These are phyloP conservation scores for Cantharis rustica DNA, from an alignment of 2,888 invertebrate species.

Conservation along the genomic window DNA sequence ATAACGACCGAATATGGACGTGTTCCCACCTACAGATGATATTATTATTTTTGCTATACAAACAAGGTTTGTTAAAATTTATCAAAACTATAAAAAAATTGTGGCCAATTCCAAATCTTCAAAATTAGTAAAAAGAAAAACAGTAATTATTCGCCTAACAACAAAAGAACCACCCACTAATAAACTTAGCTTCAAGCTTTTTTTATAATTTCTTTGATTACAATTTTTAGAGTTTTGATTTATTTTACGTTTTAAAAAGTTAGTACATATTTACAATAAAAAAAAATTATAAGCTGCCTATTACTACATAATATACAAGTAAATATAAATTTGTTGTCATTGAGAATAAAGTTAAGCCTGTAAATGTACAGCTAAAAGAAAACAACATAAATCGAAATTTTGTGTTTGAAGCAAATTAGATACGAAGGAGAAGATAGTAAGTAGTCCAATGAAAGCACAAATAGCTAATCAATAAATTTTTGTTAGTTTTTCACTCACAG, in stretches of 20 bases:
- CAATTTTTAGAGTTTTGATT: not conserved
- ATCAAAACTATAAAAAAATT: not conserved
- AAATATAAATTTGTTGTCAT: not conserved
- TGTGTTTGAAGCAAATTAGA: not conserved
- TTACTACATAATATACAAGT: not conserved
- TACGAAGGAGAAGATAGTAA: not conserved
- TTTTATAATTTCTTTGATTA: not conserved
- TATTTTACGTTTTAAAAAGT: not conserved
- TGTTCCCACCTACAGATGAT: not conserved
- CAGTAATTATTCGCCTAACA: not conserved
- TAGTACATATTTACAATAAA: not conserved
- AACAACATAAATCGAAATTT: not conserved
- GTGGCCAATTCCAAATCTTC: not conserved
- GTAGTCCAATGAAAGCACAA: not conserved
- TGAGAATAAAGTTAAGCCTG: not conserved
- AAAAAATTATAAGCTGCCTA: not conserved
- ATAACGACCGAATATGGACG: conserved; percentile 2
- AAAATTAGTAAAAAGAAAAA: not conserved
- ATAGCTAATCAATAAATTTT: conserved; percentile 14
- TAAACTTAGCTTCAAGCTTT: not conserved
- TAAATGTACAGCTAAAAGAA: not conserved
- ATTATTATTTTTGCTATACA: not conserved
- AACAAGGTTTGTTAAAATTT: not conserved
- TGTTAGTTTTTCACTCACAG: conserved; percentile 48
- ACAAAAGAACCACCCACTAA: not conserved